Evolutionary conservation across 1,140 invertebrate genomes (phyloP).

Genomic region (Rhagoletis zephyria): DNA sequence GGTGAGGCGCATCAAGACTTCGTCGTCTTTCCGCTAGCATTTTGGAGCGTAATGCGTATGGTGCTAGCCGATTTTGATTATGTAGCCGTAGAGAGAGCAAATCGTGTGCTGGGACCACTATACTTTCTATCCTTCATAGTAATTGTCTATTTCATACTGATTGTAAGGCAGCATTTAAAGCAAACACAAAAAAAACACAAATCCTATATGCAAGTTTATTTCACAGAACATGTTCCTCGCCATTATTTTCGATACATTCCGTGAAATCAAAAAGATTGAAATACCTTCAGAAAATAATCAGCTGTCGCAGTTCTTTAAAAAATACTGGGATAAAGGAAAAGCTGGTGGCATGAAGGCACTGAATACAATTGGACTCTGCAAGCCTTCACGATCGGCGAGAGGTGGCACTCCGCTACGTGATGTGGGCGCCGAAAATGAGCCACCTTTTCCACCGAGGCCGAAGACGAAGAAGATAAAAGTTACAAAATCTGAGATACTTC

Average conservation of each 20-base stretch:
- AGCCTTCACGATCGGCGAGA: background rate
- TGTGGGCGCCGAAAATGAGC: background rate
- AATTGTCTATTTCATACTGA: conserved; percentile 86
- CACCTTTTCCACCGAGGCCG: conserved; percentile 16
- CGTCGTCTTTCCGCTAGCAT: conserved; percentile 77
- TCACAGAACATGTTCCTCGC: conserved; percentile 87
- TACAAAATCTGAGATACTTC: background rate
- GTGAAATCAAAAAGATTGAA: background rate
- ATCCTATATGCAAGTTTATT: conserved; percentile 56
- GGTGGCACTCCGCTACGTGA: background rate
- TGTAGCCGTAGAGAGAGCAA: conserved; percentile 79
- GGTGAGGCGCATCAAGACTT: conserved; percentile 81
- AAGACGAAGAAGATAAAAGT: background rate
- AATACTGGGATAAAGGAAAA: conserved; percentile 4
- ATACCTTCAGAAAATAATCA: conserved; percentile 3
- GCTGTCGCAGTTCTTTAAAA: background rate
- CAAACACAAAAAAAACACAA: conserved; percentile 6
- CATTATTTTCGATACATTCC: conserved; percentile 85
- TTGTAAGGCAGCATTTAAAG: conserved; percentile 75
- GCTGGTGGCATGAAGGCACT: background rate
- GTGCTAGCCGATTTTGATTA: conserved; percentile 89
- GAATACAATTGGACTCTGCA: background rate
- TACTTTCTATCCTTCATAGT: conserved; percentile 87
- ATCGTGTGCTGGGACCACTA: conserved; percentile 83
- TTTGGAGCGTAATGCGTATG: conserved; percentile 83